These are phyloP conservation scores for Pungitius pungitius DNA, from an alignment of 2,113 vertebrate species.

Conservation along the genomic window DNA sequence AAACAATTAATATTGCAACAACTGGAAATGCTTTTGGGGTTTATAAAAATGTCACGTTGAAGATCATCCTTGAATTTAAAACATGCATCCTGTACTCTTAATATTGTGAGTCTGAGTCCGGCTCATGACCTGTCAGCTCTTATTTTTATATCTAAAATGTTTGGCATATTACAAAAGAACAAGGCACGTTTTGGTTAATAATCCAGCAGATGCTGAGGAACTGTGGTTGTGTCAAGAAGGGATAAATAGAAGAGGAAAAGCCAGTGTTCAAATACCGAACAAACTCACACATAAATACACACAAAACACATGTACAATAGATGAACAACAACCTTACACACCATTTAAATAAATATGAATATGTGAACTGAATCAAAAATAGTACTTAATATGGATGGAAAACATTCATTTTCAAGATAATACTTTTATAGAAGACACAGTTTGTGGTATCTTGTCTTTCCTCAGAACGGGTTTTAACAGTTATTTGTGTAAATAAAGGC, in stretches of 20 bases:
- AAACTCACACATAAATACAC: slow-evolving; percentile 11
- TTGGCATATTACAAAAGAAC: not conserved
- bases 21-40: slow-evolving; percentile 14
- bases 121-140: slow-evolving; percentile 39
- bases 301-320: slow-evolving; percentile 46
- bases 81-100: not conserved
- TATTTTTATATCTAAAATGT: slow-evolving; percentile 5
- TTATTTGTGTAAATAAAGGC: slow-evolving; percentile 29
- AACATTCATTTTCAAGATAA: slow-evolving; percentile 7
- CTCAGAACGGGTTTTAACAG: not conserved
- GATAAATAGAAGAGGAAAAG: not conserved
- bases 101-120: slow-evolving; percentile 54
- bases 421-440: slow-evolving; percentile 19
- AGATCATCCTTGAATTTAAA: slow-evolving; percentile 11
- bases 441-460: slow-evolving; percentile 15
- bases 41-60: not conserved
- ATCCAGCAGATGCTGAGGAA: not conserved
- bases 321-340: slow-evolving; percentile 26
- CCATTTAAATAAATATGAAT: slow-evolving; percentile 67
- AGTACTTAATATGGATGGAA: slow-evolving; percentile 45
- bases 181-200: slow-evolving; percentile 13
- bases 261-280: slow-evolving; percentile 42
- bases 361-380: slow-evolving; percentile 29
- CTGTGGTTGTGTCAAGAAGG: not conserved
- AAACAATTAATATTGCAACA: not conserved